Conservation (phyloP, 2,113 vertebrate species). For the cattle (Bos taurus) region ARS-UCD2.0 NC_037328.1:55758001-55758500, state of each 20-base stretch:
- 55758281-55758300: background rate
- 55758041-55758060: background rate
- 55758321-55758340: conserved; percentile 8
- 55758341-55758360: background rate
- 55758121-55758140: background rate
- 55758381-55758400: conserved; percentile 1
- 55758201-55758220: background rate
- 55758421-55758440: background rate
- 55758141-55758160: background rate
- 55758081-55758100: background rate
- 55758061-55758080: background rate
- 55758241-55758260: background rate
- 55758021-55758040: background rate
- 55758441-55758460: background rate
- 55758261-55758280: background rate
- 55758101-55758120: background rate
- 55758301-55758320: background rate
- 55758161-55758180: background rate
- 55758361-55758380: background rate
- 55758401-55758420: background rate
- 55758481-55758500: conserved; percentile 22
- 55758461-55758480: conserved; percentile 38
- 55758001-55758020: background rate
- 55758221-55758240: background rate
- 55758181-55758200: background rate